phyloP scores from a whole-genome alignment of 2,113 vertebrate genomes.

The Anoura caudifer region DNA sequence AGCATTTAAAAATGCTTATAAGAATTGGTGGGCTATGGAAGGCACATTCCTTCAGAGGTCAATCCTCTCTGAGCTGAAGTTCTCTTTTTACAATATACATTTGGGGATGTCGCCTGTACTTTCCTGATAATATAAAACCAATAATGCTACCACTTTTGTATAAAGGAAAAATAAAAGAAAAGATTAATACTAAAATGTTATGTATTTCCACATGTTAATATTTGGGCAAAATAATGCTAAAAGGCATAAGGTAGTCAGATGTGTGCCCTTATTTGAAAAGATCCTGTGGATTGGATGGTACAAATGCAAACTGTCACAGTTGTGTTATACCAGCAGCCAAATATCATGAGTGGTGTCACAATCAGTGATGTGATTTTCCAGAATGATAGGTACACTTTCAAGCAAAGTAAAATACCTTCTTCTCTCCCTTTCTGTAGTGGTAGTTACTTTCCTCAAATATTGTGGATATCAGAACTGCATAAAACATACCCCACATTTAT shows the following conservation, averaged over 20 bases:
- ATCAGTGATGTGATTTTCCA: background rate
- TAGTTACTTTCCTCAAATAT: background rate
- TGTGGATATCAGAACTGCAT: background rate
- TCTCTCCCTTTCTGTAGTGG: background rate
- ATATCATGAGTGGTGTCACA: background rate
- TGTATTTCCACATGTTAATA: background rate
- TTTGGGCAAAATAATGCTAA: background rate
- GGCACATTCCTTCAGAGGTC: background rate
- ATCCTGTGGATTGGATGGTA: background rate
- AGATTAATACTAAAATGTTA: background rate
- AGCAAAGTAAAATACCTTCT: slow-evolving; percentile 9
- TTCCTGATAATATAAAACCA: slow-evolving; percentile 13
- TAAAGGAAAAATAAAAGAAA: slow-evolving; percentile 8
- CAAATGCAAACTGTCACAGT: background rate
- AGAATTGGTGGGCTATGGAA: background rate
- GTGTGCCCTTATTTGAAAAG: background rate
- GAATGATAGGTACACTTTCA: background rate
- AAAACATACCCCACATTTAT: background rate
- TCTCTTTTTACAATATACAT: background rate
- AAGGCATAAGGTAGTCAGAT: background rate
- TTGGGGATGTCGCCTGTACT: background rate
- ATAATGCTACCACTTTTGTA: background rate
- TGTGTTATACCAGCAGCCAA: background rate
- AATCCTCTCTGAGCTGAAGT: background rate
- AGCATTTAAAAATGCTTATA: background rate